phyloP scores from a whole-genome alignment of 2,888 invertebrate genomes.

The Ichneumon xanthorius region DNA sequence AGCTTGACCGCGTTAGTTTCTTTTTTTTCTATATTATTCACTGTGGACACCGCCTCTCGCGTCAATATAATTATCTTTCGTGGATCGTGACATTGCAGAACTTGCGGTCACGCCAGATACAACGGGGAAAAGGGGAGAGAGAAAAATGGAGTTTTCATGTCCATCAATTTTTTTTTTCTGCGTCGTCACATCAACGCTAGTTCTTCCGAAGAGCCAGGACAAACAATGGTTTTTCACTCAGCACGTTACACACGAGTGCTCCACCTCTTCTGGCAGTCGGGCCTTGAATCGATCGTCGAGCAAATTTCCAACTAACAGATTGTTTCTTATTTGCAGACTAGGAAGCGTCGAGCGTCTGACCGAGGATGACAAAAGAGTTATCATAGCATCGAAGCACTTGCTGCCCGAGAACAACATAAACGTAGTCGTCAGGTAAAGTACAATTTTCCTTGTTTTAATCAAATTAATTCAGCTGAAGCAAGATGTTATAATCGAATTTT shows the following conservation, averaged over 20 bases:
- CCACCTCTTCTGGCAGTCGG: not conserved
- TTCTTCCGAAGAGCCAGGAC: not conserved
- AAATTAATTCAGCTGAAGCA: not conserved
- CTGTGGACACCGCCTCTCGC: constrained; percentile 15
- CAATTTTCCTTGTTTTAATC: not conserved
- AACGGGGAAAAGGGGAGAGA: constrained; percentile 7
- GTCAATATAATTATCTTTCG: constrained; percentile 62
- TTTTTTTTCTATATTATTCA: constrained; percentile 27
- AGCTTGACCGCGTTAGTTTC: not conserved
- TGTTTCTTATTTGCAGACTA: constrained; percentile 76
- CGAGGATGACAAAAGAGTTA: constrained; percentile 85
- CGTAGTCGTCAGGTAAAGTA: constrained; percentile 92
- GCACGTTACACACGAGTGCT: not conserved
- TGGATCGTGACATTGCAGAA: constrained; percentile 63
- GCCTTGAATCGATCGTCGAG: not conserved
- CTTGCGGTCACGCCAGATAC: constrained; percentile 48
- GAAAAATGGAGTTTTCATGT: constrained; percentile 18
- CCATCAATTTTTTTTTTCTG: constrained; percentile 46
- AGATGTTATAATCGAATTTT: not conserved
- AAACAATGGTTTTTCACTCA: not conserved
- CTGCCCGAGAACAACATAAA: constrained; percentile 93
- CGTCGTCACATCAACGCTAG: not conserved
- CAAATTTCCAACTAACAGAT: constrained; percentile 30
- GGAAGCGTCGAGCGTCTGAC: constrained; percentile 86
- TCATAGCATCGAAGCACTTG: constrained; percentile 85